Evolutionary conservation across 2,888 invertebrate genomes (phyloP).

Genomic region (Apamea crenata): DNA sequence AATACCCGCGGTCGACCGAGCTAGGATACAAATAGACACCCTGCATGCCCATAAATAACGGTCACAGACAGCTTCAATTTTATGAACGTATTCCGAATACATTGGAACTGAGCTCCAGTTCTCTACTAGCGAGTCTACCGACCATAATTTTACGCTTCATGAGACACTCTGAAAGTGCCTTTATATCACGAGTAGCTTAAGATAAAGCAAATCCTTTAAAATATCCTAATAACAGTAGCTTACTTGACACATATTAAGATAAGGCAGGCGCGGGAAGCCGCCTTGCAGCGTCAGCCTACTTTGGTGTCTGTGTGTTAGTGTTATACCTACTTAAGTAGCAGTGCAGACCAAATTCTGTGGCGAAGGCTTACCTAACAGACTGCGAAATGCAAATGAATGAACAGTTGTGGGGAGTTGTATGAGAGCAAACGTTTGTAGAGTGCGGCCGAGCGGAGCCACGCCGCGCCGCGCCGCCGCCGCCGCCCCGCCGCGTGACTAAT

Average conservation of each 20-base stretch:
- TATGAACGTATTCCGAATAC: slow-evolving; percentile 60
- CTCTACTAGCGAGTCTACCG: slow-evolving; percentile 27
- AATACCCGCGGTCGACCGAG: slow-evolving; percentile 12
- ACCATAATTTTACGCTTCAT: slow-evolving; percentile 58
- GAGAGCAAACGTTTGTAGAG: slow-evolving; percentile 77
- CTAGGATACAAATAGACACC: slow-evolving; percentile 53
- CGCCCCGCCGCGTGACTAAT: slow-evolving; percentile 71
- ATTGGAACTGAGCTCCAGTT: slow-evolving; percentile 43
- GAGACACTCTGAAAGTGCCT: slow-evolving; percentile 35
- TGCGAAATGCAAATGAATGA: slow-evolving; percentile 82
- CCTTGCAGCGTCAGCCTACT: slow-evolving; percentile 53
- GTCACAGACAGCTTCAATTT: slow-evolving; percentile 55
- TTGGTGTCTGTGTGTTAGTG: slow-evolving; percentile 58
- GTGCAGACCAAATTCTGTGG: slow-evolving; percentile 70
- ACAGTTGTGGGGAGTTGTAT: slow-evolving; percentile 76
- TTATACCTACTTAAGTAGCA: slow-evolving; percentile 61
- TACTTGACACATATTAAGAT: slow-evolving; percentile 52
- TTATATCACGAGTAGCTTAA: slow-evolving; percentile 44
- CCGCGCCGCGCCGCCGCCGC: slow-evolving; percentile 57
- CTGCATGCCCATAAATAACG: slow-evolving; percentile 55
- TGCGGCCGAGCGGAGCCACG: slow-evolving; percentile 56
- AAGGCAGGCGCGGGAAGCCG: slow-evolving; percentile 31
- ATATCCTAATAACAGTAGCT: slow-evolving; percentile 51
- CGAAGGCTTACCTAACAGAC: slow-evolving; percentile 74
- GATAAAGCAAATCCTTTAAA: slow-evolving; percentile 54